A percentile compares a stretch with the other conserved stretches of the same genome.
phyloP scores from a whole-genome alignment of 2,888 invertebrate species.

The Spialia ferax region DNA sequence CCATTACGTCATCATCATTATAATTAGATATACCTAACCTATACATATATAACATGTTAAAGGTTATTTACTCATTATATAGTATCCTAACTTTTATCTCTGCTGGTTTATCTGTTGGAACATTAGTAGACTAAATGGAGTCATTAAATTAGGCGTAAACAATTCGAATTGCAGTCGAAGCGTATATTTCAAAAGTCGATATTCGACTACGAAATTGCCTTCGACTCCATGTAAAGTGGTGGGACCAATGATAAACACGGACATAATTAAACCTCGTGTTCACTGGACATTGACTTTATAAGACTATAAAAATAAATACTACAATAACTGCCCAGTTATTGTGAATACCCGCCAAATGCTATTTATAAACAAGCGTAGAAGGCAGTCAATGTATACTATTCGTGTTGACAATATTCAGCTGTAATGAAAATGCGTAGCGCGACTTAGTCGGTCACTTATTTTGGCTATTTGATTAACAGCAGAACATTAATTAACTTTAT shows the following conservation, averaged over 20 bases:
- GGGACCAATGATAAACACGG: constrained; percentile 69
- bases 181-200: constrained; percentile 24
- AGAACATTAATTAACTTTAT: constrained; percentile 5
- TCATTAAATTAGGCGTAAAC: constrained; percentile 47
- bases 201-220: constrained; percentile 39
- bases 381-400: constrained; percentile 37
- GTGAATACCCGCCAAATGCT: constrained; percentile 19
- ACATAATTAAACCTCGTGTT: constrained; percentile 48
- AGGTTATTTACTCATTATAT: constrained; percentile 51
- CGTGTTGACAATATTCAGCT: constrained; percentile 39
- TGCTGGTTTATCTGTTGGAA: constrained; percentile 55
- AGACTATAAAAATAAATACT: constrained; percentile 29
- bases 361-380: constrained; percentile 22
- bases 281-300: constrained; percentile 52
- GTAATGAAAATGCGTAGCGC: constrained; percentile 26
- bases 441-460: constrained; percentile 32
- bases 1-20: constrained; percentile 44
- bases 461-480: constrained; percentile 32
- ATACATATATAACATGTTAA: constrained; percentile 51
- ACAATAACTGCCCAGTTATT: constrained; percentile 22
- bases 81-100: constrained; percentile 43
- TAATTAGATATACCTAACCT: not conserved
- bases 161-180: constrained; percentile 34
- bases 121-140: constrained; percentile 53
- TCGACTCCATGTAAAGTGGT: constrained; percentile 68